These are phyloP conservation scores for Eulemur rufifrons DNA, from an alignment of 2,113 vertebrate species.

Conservation along the genomic window DNA sequence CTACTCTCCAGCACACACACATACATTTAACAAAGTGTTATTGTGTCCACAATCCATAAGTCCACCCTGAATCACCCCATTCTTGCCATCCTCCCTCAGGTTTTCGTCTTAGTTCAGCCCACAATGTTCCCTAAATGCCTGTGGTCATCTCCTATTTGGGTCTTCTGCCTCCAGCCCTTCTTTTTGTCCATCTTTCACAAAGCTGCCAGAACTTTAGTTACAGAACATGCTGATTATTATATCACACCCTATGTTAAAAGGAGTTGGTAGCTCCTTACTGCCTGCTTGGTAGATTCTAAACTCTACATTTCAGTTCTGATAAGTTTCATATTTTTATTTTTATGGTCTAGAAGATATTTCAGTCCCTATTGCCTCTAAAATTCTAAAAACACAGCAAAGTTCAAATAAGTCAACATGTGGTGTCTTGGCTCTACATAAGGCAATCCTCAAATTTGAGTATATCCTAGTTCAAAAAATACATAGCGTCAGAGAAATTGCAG, in stretches of 20 bases:
- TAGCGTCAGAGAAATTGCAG: background rate
- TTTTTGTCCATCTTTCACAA: background rate
- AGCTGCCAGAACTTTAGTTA: background rate
- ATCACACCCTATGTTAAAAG: background rate
- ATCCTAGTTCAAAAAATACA: background rate
- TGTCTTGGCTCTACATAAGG: background rate
- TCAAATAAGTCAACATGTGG: constrained; percentile 12
- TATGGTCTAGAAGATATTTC: constrained; percentile 7
- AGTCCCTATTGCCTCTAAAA: background rate
- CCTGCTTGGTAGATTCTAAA: background rate
- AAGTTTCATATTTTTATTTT: background rate
- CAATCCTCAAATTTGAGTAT: background rate
- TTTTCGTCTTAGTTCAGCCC: background rate
- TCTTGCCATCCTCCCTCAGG: background rate
- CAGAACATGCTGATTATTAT: background rate
- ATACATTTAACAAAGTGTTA: background rate
- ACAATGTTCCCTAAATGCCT: background rate
- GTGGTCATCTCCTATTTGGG: background rate
- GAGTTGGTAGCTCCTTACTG: background rate
- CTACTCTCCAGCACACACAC: background rate
- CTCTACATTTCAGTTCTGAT: background rate
- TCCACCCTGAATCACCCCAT: background rate
- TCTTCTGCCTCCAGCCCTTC: background rate
- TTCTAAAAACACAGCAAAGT: background rate
- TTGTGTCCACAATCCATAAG: background rate